A percentile compares a stretch with the other conserved stretches of the same genome.
Evolutionary conservation across 2,113 vertebrate genomes (phyloP).

Genomic region (Strigops habroptila): DNA sequence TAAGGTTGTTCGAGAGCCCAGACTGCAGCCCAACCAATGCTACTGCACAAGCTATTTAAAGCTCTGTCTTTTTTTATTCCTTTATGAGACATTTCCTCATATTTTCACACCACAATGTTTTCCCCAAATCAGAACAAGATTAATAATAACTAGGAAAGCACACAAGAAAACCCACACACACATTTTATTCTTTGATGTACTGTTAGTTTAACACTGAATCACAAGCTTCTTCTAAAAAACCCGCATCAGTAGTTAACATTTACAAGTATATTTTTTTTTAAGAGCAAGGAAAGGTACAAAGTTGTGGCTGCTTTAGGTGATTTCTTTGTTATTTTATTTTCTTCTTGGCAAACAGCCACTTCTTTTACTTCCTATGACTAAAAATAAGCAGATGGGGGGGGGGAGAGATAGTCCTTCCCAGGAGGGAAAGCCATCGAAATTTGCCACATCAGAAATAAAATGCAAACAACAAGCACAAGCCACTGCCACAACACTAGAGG

Average conservation of each 20-base stretch:
- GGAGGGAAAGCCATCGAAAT: neutral
- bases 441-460: neutral
- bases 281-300: constrained; percentile 13
- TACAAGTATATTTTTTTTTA: neutral
- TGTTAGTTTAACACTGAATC: neutral
- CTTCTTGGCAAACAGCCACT: constrained; percentile 1
- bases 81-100: neutral
- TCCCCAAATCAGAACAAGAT: neutral
- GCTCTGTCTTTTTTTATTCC: neutral
- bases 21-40: neutral
- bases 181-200: neutral
- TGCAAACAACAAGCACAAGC: neutral
- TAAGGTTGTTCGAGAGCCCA: neutral
- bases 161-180: neutral
- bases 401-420: neutral
- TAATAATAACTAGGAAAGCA: constrained; percentile 1
- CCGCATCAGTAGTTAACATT: neutral
- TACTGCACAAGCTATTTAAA: neutral
- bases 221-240: neutral
- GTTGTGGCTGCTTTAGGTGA: neutral
- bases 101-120: neutral
- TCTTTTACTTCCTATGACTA: constrained; percentile 5
- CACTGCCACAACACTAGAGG: neutral
- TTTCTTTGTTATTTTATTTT: neutral
- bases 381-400: neutral